Evolutionary conservation across 2,888 invertebrate genomes (phyloP), one percentile per base, ranked within the genome.

Genomic region (Pristionchus japonicus): DNA sequence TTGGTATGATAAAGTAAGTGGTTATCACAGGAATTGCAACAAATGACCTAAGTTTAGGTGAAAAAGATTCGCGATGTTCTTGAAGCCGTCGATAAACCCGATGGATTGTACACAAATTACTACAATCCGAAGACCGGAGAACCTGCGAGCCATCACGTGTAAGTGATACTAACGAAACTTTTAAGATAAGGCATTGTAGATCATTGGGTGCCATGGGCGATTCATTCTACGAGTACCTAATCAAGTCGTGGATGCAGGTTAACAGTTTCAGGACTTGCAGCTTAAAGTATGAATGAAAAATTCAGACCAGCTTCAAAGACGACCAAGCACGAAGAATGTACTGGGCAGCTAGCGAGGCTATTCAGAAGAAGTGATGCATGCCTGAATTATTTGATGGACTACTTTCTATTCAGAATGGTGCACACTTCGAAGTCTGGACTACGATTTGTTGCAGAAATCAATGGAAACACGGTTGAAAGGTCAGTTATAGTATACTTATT

Each of bases 191-290:
- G 15, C 80, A 90, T 15, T 92, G 88, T 96, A 97, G 98, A 96
- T 98, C 98, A 0, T 96, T 99, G 94, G 99, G 99, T 86, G 99
- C 98, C 0, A 84, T 84, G 82, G 99, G 99, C 40, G 99, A 99
- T 95, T 98, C 98, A 94, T 99, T 98, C 96, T 99, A 98, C 95
- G 99, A 99, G 95, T 99, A 99, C 95, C 96, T 99, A 88, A 96
- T 99, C 89, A 99, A 99, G 95, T 97, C 97, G 4, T 96, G 95
- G 93, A 89, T 94, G 34, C 87, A 90, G 88, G 90, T 88, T 17
- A n/a, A n/a, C n/a, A n/a, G n/a, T n/a, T n/a, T n/a, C n/a, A n/a
- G n/a, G n/a, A n/a, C n/a, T n/a, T n/a, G n/a, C n/a, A n/a, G n/a
- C n/a, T n/a, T n/a, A n/a, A n/a, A n/a, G n/a, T n/a, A n/a, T n/a